Conservation (phyloP, 2,113 vertebrate species). For the Ovis canadensis region DNA sequence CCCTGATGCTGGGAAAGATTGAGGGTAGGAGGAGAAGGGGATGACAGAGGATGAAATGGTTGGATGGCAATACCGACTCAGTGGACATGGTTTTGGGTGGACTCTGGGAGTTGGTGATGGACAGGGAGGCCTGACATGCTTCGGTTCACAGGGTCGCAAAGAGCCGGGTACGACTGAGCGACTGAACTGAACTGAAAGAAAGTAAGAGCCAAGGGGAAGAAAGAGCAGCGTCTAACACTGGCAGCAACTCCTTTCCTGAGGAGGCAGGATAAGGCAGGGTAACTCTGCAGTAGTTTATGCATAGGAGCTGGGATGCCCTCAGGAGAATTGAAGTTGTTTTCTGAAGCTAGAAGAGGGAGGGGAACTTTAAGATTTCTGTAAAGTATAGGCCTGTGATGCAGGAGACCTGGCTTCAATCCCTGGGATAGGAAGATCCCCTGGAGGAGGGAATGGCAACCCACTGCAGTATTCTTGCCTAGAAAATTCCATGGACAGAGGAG, state of each 20-base stretch:
- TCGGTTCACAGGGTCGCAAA: fast-evolving
- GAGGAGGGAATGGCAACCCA: not conserved
- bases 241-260: not conserved
- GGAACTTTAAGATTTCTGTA: not conserved
- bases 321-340: not conserved
- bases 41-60: not conserved
- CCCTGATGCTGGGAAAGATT: not conserved
- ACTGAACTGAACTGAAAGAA: not conserved
- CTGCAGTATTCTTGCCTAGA: not conserved
- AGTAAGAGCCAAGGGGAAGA: not conserved
- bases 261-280: not conserved
- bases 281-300: not conserved
- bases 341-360: not conserved
- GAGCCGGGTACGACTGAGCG: fast-evolving
- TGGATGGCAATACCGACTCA: not conserved
- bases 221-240: not conserved
- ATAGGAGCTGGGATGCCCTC: not conserved
- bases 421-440: not conserved
- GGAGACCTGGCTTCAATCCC: not conserved
- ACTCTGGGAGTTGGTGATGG: fast-evolving
- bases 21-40: not conserved
- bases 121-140: not conserved
- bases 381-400: not conserved
- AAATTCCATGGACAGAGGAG: not conserved
- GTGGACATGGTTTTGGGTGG: not conserved